Conservation (phyloP, 2,113 vertebrate genomes). For the Grantiella picta region DNA sequence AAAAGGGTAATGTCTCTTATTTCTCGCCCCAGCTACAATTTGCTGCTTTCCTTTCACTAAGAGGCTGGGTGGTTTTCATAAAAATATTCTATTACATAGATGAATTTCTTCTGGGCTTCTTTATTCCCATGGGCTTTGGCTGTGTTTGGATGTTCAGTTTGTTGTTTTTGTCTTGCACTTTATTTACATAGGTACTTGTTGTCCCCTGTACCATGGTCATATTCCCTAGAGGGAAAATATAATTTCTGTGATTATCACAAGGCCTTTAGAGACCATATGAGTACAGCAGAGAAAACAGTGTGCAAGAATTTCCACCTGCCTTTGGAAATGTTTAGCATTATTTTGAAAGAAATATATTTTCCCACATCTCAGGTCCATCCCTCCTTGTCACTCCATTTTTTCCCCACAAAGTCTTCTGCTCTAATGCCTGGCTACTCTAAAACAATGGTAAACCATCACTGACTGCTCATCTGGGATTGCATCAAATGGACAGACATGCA, state of each 20-base stretch:
- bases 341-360: neutral
- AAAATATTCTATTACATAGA: neutral
- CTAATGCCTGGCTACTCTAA: neutral
- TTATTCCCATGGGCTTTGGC: neutral
- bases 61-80: neutral
- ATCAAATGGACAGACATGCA: neutral
- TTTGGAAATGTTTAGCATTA: neutral
- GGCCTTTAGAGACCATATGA: neutral
- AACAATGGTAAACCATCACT: neutral
- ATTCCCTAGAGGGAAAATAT: neutral
- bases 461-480: neutral
- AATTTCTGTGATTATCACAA: neutral
- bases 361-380: neutral
- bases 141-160: neutral
- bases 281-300: neutral
- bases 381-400: neutral
- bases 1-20: neutral
- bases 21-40: neutral
- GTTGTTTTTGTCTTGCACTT: neutral
- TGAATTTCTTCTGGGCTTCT: neutral
- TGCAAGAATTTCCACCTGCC: neutral
- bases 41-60: neutral
- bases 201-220: neutral
- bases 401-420: neutral
- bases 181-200: neutral